Conservation (phyloP, 2,888 invertebrate genomes). For the Cyaniris semiargus region DNA sequence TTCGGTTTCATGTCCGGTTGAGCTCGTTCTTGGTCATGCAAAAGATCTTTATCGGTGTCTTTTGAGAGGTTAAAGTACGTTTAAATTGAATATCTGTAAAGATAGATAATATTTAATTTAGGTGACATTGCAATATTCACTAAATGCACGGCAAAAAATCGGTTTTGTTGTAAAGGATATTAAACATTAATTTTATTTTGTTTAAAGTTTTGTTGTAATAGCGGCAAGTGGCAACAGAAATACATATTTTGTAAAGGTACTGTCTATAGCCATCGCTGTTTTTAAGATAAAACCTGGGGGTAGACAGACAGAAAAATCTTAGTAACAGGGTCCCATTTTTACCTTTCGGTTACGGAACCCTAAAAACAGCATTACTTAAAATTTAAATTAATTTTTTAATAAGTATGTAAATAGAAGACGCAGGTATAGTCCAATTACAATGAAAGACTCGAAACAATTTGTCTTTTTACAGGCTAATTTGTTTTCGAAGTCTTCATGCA, state of each 20-base stretch:
- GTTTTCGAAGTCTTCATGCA: conserved; percentile 30
- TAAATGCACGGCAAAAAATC: background rate
- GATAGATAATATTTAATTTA: background rate
- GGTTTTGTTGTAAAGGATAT: no score
- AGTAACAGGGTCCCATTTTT: no score
- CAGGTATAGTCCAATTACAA: background rate
- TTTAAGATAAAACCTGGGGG: no score
- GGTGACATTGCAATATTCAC: no score
- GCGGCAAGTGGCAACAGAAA: no score
- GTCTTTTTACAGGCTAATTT: conserved; percentile 19
- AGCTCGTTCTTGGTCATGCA: conserved; percentile 9
- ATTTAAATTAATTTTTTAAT: background rate
- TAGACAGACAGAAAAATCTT: no score
- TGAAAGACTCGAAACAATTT: conserved; percentile 16
- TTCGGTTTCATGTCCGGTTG: conserved; percentile 8
- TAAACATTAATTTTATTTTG: no score
- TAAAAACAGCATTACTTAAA: no score
- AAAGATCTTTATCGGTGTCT: conserved; percentile 10
- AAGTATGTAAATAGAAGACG: background rate
- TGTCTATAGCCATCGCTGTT: no score
- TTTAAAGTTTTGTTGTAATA: no score
- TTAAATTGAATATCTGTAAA: background rate
- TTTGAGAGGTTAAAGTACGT: background rate
- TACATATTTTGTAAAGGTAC: no score
- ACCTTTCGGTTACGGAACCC: no score